Evolutionary conservation across 2,888 invertebrate genomes (phyloP).

Genomic region (Theretra japonica): DNA sequence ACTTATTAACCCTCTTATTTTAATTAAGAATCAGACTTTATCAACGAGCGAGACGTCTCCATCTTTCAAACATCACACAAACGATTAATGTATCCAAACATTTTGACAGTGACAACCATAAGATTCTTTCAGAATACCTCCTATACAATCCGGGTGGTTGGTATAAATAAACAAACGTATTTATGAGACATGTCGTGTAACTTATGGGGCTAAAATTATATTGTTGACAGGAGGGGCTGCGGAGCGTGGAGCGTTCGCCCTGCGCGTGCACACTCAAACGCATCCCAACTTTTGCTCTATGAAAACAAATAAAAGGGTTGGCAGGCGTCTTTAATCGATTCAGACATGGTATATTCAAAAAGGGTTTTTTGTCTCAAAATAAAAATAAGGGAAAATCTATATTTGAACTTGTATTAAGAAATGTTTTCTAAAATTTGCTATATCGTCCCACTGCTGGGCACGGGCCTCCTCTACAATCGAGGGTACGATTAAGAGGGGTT

Average conservation of each 20-base stretch:
- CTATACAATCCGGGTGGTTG: conserved; percentile 14
- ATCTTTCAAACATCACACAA: not conserved
- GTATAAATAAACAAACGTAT: conserved; percentile 27
- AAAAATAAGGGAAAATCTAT: no score
- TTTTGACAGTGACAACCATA: conserved; percentile 54
- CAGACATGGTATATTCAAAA: not conserved
- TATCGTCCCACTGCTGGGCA: no score
- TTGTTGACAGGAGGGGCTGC: conserved; percentile 28
- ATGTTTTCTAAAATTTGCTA: no score
- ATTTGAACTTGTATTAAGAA: no score
- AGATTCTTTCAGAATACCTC: not conserved
- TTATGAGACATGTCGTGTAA: conserved; percentile 24
- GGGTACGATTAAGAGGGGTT: no score
- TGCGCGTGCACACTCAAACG: conserved; percentile 56
- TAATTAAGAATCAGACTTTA: no score
- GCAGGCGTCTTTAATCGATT: not conserved
- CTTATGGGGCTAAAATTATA: conserved; percentile 24
- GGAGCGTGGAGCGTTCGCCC: not conserved
- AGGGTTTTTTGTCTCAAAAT: no score
- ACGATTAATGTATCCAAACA: conserved; percentile 48
- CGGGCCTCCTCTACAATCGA: no score
- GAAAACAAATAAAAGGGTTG: conserved; percentile 65
- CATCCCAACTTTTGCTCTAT: conserved; percentile 64
- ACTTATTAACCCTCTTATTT: no score
- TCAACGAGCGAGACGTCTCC: no score